Evolutionary conservation across 37 sponge, comb jelly and placozoan genomes (phyloP).

Genomic region (Oscarella lobularis): DNA sequence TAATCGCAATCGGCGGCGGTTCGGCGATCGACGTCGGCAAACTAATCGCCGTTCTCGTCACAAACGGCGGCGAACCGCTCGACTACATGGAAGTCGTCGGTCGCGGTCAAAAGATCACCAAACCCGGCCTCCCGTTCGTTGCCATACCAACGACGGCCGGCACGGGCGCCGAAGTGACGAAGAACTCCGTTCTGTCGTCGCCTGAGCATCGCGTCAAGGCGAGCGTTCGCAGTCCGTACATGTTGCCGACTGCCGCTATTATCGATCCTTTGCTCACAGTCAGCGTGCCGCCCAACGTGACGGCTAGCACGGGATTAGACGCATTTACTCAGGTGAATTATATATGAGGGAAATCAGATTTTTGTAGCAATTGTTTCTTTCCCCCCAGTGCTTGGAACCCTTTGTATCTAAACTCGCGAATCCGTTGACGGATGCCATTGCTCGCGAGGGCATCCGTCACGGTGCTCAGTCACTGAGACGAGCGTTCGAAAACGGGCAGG

Average conservation of each 20-base stretch:
- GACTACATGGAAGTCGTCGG: constrained; percentile 10
- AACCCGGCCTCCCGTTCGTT: neutral
- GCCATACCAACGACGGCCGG: constrained; percentile 6
- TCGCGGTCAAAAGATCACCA: neutral
- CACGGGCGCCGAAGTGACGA: constrained; percentile 8
- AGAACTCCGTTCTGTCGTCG: neutral
- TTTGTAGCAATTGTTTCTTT: neutral
- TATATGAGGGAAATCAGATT: neutral
- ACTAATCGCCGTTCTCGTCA: constrained; percentile 4
- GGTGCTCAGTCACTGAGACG: neutral
- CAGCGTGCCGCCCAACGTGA: neutral
- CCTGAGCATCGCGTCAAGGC: constrained; percentile 7
- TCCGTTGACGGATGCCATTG: constrained; percentile 9
- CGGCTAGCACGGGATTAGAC: constrained; percentile 4
- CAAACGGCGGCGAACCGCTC: constrained; percentile 5
- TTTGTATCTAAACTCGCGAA: neutral
- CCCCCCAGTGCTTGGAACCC: constrained; percentile 4
- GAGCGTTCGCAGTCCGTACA: neutral
- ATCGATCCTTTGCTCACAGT: neutral
- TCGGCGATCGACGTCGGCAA: constrained; percentile 8
- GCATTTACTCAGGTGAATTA: constrained; percentile 8
- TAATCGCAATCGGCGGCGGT: constrained; percentile 6
- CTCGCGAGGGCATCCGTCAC: constrained; percentile 1
- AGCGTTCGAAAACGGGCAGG: neutral
- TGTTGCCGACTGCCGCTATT: neutral